phyloP scores from a whole-genome alignment of 2,888 invertebrate species.

The Apamea epomidion region DNA sequence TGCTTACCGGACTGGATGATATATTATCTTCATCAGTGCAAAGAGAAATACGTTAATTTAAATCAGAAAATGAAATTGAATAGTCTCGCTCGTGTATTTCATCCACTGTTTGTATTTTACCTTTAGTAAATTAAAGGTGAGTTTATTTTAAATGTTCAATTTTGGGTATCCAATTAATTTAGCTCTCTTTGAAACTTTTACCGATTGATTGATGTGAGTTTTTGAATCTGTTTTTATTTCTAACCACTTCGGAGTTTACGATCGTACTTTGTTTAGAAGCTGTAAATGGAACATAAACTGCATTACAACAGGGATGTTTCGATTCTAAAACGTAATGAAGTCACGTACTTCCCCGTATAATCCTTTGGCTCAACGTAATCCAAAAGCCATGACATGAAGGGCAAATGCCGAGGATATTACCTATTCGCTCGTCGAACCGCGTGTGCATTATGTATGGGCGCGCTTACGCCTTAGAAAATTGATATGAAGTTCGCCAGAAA shows the following conservation, averaged over 20 bases:
- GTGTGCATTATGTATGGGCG: constrained; percentile 22
- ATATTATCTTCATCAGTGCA: constrained; percentile 24
- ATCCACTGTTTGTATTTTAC: constrained; percentile 33
- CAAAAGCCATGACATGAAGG: constrained; percentile 48
- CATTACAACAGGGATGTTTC: constrained; percentile 53
- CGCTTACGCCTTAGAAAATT: constrained; percentile 43
- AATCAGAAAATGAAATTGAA: constrained; percentile 44
- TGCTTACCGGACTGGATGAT: background rate
- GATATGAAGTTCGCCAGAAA: constrained; percentile 44
- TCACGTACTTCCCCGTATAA: constrained; percentile 64
- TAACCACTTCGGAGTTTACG: constrained; percentile 42
- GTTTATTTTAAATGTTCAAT: constrained; percentile 48
- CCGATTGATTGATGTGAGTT: constrained; percentile 48
- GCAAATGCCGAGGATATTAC: constrained; percentile 47
- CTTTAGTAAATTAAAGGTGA: constrained; percentile 38
- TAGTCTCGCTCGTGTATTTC: constrained; percentile 8
- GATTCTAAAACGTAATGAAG: constrained; percentile 53
- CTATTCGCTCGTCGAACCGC: constrained; percentile 37
- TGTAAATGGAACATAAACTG: constrained; percentile 50
- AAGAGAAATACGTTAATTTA: constrained; percentile 30
- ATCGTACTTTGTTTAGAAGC: constrained; percentile 34
- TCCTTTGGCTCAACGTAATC: constrained; percentile 58
- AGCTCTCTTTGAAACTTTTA: constrained; percentile 36
- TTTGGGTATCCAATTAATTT: constrained; percentile 36
- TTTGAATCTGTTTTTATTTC: constrained; percentile 54